A percentile compares a stretch with the other conserved stretches of the same genome.
Evolutionary conservation across 2,113 vertebrate species (phyloP).

Genomic region (Leucosticte australis): DNA sequence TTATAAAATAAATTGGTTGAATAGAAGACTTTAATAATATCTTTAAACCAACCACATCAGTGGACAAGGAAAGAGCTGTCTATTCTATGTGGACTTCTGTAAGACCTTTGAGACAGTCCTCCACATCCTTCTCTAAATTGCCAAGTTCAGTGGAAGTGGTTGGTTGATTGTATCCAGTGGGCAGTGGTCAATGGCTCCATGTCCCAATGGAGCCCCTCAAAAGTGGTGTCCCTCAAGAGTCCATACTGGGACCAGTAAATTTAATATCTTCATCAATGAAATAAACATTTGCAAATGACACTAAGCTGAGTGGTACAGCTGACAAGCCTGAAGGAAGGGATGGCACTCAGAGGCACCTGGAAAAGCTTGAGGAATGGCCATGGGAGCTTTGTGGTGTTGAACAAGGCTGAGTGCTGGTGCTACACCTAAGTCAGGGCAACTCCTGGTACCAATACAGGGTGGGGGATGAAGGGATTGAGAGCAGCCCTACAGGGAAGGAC

Average conservation of each 20-base stretch:
- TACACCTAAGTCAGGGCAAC: background rate
- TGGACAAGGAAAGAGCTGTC: background rate
- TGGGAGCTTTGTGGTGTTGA: background rate
- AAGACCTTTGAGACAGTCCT: background rate
- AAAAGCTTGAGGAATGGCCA: background rate
- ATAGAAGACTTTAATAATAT: background rate
- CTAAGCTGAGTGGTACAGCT: background rate
- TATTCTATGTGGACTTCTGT: background rate
- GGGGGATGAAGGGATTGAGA: background rate
- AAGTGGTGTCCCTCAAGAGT: background rate
- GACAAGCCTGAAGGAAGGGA: background rate
- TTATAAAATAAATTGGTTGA: background rate
- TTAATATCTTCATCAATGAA: background rate
- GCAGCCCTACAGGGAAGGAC: background rate
- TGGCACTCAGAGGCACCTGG: background rate
- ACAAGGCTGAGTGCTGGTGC: background rate
- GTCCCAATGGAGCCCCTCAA: background rate
- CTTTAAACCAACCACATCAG: background rate
- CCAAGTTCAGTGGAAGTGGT: background rate
- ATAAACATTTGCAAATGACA: background rate
- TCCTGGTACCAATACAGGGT: background rate
- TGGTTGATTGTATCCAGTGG: background rate
- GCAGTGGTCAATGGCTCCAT: background rate
- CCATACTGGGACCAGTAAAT: background rate
- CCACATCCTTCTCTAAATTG: background rate